Conservation (phyloP, 2,113 vertebrate species). For the Gymnarchus niloticus region DNA sequence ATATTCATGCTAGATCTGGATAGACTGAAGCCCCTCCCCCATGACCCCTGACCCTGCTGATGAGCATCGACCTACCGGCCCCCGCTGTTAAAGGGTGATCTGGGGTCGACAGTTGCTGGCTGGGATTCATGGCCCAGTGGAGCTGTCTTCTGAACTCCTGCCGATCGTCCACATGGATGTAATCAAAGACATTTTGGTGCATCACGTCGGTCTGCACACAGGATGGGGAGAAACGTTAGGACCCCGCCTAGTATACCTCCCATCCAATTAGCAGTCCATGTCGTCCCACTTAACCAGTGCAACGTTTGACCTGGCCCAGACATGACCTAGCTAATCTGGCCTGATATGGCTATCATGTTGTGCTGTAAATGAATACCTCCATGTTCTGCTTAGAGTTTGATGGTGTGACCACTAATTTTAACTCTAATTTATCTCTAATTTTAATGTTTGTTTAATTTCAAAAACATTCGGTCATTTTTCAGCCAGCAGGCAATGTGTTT, state of each 20-base stretch:
- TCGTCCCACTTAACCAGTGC: conserved; percentile 21
- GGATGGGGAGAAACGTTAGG: conserved; percentile 32
- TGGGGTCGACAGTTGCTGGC: conserved; percentile 61
- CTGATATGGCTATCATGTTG: not conserved
- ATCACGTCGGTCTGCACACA: conserved; percentile 84
- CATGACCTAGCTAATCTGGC: not conserved
- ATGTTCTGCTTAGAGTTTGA: not conserved
- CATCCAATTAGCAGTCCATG: not conserved
- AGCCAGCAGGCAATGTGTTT: not conserved
- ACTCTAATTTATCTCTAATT: not conserved
- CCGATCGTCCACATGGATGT: conserved; percentile 95
- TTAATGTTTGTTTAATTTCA: not conserved
- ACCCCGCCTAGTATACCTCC: not conserved
- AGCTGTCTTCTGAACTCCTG: conserved; percentile 90
- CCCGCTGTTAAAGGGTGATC: conserved; percentile 55
- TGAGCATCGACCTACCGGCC: conserved; percentile 62
- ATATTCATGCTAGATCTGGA: not conserved
- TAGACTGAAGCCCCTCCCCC: not conserved
- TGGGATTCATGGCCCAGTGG: conserved; percentile 96
- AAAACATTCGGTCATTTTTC: not conserved
- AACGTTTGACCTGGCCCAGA: not conserved
- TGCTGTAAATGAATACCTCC: not conserved
- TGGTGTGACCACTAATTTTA: not conserved
- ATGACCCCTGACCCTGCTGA: not conserved
- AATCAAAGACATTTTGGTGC: conserved; percentile 95